Evolutionary conservation across 2,888 invertebrate genomes (phyloP), one percentile per base, ranked within the genome.

Genomic region (Dasysyrphus albostriatus): DNA sequence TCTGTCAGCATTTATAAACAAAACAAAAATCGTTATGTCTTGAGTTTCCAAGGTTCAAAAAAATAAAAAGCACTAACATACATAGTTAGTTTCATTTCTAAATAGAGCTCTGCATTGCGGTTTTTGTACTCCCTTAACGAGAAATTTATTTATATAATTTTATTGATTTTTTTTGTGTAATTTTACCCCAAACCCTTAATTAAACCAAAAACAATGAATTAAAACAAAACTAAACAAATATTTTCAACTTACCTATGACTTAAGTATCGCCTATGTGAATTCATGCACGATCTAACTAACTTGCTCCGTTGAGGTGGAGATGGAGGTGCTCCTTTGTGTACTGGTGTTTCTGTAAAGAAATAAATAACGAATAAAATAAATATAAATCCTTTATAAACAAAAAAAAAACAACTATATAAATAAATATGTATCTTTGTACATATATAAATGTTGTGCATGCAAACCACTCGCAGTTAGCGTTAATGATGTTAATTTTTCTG

Each of bases 241-340:
- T 67, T 72, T 49, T 51, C 47, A 61, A 90, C 92, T 93, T 93
- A 96, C 96, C 96, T 96, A 96, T 96, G 96, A 95, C 95, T 96
- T 94, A 95, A 95, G 93, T 95, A 96, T 94, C 95, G 95, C 95
- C 96, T 96, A 95, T 95, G 94, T 94, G 95, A 96, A 96, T 96
- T 97, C 96, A 97, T 97, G 96, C 97, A 97, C 96, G 95, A 95
- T 95, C 95, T 95, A 94, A 93, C 93, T 93, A 93, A 93, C 93
- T 93, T 94, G 94, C 94, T 94, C 94, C 95, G 95, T 94, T 95
- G 94, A 94, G 94, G 94, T 93, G 93, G 93, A 93, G 94, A 93
- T 94, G 95, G 94, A 94, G 95, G 94, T 94, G 94, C 97, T 96
- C 96, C 96, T 96, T 96, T 96, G 96, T 96, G 96, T 96, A 97